A percentile compares a stretch with the other conserved stretches of the same genome.
phyloP scores from a whole-genome alignment of 2,888 invertebrate species.

The Molanna angustata region DNA sequence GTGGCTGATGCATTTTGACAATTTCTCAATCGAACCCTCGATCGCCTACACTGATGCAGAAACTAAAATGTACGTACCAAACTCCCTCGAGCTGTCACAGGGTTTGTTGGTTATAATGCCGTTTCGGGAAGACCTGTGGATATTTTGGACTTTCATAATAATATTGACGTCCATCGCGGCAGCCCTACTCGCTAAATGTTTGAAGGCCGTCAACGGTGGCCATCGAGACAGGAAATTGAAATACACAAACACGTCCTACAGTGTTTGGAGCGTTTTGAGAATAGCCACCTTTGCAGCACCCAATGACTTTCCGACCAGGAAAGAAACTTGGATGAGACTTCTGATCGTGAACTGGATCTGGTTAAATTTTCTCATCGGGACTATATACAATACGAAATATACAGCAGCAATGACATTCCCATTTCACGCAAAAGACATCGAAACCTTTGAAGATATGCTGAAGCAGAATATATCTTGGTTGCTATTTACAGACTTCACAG shows the following conservation, averaged over 20 bases:
- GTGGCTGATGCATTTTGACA: background rate
- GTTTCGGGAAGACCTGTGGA: background rate
- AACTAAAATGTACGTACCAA: constrained; percentile 8
- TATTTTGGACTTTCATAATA: constrained; percentile 1
- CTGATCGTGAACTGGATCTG: constrained; percentile 12
- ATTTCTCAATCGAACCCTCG: background rate
- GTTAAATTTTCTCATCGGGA: constrained; percentile 13
- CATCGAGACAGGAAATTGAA: background rate
- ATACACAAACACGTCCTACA: constrained; percentile 4
- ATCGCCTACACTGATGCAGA: background rate
- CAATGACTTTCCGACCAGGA: constrained; percentile 7
- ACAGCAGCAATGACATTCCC: constrained; percentile 16
- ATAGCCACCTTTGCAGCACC: constrained; percentile 16
- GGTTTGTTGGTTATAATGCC: background rate
- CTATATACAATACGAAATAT: constrained; percentile 15
- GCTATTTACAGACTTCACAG: background rate
- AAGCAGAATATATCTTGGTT: constrained; percentile 12
- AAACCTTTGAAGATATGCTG: constrained; percentile 18
- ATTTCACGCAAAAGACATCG: constrained; percentile 11
- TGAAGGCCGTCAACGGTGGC: background rate
- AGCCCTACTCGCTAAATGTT: background rate
- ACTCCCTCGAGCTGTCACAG: background rate
- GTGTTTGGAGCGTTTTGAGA: constrained; percentile 16
- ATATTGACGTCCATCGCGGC: background rate
- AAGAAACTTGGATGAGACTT: constrained; percentile 14